Evolutionary conservation across 2,113 vertebrate genomes (phyloP).

Genomic region (Willisornis vidua): DNA sequence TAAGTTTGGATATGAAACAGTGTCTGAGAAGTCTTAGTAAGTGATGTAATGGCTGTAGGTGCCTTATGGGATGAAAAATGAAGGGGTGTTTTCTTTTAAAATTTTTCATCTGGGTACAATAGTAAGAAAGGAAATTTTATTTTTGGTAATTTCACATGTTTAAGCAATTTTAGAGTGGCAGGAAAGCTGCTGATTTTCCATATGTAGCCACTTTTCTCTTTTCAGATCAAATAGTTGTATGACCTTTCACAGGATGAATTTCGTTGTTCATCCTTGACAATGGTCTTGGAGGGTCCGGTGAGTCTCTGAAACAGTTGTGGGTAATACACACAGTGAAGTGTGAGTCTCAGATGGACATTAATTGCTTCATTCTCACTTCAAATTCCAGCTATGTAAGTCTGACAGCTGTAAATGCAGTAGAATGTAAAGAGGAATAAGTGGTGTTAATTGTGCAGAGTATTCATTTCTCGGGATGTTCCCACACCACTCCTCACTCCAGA

Average conservation of each 20-base stretch:
- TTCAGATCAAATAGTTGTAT: background rate
- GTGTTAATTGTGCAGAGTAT: background rate
- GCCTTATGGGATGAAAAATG: background rate
- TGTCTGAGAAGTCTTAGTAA: background rate
- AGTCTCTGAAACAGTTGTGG: background rate
- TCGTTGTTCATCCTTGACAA: background rate
- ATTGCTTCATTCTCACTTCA: background rate
- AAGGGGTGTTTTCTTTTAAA: fast-evolving
- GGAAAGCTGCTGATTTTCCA: background rate
- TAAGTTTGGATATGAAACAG: background rate
- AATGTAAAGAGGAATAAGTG: background rate
- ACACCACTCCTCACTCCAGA: background rate
- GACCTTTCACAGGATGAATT: background rate
- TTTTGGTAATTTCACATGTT: background rate
- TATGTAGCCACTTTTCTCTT: background rate
- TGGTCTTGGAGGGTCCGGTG: background rate
- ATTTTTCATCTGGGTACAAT: background rate
- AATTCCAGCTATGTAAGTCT: background rate
- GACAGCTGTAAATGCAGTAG: background rate
- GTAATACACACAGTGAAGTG: background rate
- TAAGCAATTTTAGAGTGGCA: background rate
- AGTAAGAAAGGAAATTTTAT: background rate
- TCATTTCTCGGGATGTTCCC: background rate
- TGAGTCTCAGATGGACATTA: background rate
- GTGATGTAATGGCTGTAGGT: background rate